Conservation (phyloP, 2,888 invertebrate species). For the Ferrisia virgata region DNA sequence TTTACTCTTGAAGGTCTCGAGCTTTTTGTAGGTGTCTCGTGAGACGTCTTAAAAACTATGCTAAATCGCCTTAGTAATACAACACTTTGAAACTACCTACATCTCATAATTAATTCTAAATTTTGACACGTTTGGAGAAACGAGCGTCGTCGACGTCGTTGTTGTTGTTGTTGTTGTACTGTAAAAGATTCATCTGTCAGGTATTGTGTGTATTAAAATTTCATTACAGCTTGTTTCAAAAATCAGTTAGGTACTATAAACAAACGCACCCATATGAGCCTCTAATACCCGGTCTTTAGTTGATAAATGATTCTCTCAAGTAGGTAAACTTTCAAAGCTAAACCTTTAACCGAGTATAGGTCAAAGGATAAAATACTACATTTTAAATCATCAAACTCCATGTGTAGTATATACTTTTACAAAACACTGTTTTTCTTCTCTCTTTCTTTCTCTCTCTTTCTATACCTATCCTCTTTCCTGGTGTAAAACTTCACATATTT, state of each 20-base stretch:
- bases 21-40: background rate
- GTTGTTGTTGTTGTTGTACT: background rate
- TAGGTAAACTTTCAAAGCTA: background rate
- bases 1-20: background rate
- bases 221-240: background rate
- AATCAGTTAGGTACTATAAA: background rate
- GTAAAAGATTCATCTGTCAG: background rate
- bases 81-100: background rate
- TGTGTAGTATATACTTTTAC: background rate
- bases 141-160: too few relatives aligned
- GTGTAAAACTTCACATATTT: background rate
- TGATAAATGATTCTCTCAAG: conserved; percentile 11
- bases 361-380: background rate
- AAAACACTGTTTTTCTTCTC: background rate
- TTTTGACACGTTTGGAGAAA: background rate
- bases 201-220: conserved; percentile 12
- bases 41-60: background rate
- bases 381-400: background rate
- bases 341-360: background rate
- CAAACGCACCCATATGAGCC: background rate
- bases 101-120: background rate
- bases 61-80: background rate
- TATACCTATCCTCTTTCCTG: too few relatives aligned
- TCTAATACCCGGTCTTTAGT: background rate
- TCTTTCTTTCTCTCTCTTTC: background rate